These are phyloP conservation scores for Drosophila limbata DNA, from an alignment of 2,888 invertebrate genomes.

Conservation along the genomic window DNA sequence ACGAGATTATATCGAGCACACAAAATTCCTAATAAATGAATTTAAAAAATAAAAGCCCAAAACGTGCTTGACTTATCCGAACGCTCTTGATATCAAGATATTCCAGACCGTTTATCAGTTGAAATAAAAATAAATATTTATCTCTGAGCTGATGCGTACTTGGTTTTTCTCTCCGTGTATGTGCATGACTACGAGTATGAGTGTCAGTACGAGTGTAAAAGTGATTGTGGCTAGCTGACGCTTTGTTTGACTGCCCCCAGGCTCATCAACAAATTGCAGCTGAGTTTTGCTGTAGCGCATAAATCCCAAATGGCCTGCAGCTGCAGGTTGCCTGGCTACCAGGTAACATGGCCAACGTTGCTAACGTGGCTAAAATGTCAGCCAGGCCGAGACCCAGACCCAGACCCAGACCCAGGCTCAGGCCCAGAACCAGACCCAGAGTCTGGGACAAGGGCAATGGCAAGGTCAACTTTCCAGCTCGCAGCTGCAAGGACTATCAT, in stretches of 20 bases:
- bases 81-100: too few relatives aligned
- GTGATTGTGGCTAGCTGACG: slow-evolving; percentile 32
- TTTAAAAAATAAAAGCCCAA: too few relatives aligned
- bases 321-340: slow-evolving; percentile 32
- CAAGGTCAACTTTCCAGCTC: slow-evolving; percentile 43
- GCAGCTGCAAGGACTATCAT: slow-evolving; percentile 11
- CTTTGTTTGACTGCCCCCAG: slow-evolving; percentile 41
- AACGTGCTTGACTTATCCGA: too few relatives aligned
- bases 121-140: too few relatives aligned
- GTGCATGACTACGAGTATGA: neutral
- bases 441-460: slow-evolving; percentile 40
- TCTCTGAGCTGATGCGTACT: too few relatives aligned
- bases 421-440: neutral
- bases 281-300: slow-evolving; percentile 36
- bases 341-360: neutral
- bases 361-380: neutral
- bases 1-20: too few relatives aligned
- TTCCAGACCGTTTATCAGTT: too few relatives aligned
- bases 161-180: too few relatives aligned
- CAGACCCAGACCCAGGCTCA: neutral
- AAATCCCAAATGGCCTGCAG: slow-evolving; percentile 56
- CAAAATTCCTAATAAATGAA: too few relatives aligned
- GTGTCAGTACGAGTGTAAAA: slow-evolving; percentile 5
- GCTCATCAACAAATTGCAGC: slow-evolving; percentile 63
- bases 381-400: neutral